These are phyloP conservation scores for human DNA, from an alignment of 2,113 vertebrate species.

Conservation along the genomic window DNA sequence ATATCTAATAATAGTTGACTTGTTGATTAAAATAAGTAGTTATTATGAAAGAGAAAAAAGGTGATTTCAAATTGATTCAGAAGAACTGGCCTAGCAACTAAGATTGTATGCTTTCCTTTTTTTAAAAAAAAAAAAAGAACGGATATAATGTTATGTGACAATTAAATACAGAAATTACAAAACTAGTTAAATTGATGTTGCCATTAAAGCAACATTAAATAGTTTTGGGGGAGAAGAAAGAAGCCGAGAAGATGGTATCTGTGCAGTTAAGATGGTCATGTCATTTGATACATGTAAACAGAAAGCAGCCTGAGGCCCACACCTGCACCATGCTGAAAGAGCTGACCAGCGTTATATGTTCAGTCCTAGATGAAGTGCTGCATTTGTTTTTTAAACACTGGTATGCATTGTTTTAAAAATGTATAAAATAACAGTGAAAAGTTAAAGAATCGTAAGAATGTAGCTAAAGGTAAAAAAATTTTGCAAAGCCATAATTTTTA, in stretches of 20 bases:
- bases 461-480: conserved; percentile 22
- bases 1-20: too few relatives aligned
- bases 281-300: not conserved
- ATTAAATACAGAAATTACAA: conserved; percentile 72
- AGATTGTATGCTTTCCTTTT: too few relatives aligned
- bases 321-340: not conserved
- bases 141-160: conserved; percentile 46
- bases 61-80: too few relatives aligned
- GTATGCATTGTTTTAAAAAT: not conserved
- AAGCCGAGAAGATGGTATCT: conserved; percentile 52
- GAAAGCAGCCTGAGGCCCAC: not conserved
- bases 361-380: not conserved
- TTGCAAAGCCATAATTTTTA: not conserved
- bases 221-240: conserved; percentile 62
- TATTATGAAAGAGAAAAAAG: too few relatives aligned
- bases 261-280: conserved; percentile 14
- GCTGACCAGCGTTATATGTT: not conserved
- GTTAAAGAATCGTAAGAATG: not conserved
- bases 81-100: too few relatives aligned
- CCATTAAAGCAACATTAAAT: conserved; percentile 70
- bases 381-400: not conserved
- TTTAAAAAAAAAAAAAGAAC: too few relatives aligned
- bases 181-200: conserved; percentile 42
- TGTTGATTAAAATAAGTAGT: too few relatives aligned
- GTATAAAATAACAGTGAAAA: not conserved